Evolutionary conservation across 2,888 invertebrate species (phyloP).

Genomic region (Tenthredo scrophulariae): DNA sequence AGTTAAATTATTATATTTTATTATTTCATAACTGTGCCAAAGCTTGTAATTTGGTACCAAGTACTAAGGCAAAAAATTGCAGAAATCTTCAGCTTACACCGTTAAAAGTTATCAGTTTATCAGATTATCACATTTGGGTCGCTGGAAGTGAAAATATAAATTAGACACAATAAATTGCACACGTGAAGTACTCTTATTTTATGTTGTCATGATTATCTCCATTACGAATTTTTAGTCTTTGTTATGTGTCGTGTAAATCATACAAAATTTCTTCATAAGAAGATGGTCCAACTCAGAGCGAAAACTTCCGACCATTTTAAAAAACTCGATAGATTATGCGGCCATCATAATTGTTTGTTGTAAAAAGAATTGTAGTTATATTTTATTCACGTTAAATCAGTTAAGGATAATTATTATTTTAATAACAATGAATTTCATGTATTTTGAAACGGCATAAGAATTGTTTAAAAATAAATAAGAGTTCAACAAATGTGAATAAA

Average conservation of each 20-base stretch:
- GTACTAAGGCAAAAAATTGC: constrained; percentile 14
- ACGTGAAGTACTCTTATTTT: constrained; percentile 45
- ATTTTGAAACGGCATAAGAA: neutral
- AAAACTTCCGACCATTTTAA: neutral
- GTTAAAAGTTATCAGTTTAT: constrained; percentile 44
- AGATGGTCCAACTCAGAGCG: neutral
- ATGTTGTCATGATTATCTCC: neutral
- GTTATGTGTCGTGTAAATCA: constrained; percentile 20
- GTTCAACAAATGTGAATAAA: constrained; percentile 40
- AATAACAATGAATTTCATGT: neutral
- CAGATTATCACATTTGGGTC: constrained; percentile 45
- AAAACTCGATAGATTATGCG: neutral
- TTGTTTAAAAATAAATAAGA: constrained; percentile 24
- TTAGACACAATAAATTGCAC: constrained; percentile 38
- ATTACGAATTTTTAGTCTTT: constrained; percentile 5
- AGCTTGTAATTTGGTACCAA: neutral
- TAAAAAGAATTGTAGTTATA: constrained; percentile 22
- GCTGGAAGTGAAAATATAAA: constrained; percentile 46
- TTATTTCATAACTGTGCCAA: neutral
- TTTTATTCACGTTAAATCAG: constrained; percentile 32
- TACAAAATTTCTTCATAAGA: neutral
- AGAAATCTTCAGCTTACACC: constrained; percentile 27
- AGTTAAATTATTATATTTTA: constrained; percentile 26
- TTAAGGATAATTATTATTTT: constrained; percentile 20
- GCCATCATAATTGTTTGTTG: neutral